Evolutionary conservation across 1,140 invertebrate species (phyloP).

Genomic region (Heliconius himera): DNA sequence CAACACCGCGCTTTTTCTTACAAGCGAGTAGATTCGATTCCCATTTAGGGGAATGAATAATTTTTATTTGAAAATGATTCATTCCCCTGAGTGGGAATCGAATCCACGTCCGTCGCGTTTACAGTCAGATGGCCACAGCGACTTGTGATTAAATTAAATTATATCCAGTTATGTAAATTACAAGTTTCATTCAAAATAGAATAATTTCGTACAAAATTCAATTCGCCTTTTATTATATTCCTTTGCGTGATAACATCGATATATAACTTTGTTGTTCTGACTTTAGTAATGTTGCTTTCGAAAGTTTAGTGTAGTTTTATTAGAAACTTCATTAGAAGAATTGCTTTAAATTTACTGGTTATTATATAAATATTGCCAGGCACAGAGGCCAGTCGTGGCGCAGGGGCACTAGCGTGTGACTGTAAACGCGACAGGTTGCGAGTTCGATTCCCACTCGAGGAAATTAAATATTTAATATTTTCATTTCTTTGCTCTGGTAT

Average conservation of each 20-base stretch:
- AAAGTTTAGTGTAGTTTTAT: slow-evolving; percentile 4
- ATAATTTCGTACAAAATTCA: not conserved
- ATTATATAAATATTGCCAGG: not conserved
- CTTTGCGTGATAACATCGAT: not conserved
- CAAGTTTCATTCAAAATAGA: not conserved
- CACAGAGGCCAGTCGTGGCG: too few species aligned
- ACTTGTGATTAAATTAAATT: not conserved
- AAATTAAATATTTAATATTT: too few species aligned
- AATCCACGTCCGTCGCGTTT: too few species aligned
- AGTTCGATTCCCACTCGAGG: too few species aligned
- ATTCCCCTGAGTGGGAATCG: not conserved
- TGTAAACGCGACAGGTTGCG: too few species aligned
- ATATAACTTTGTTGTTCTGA: not conserved
- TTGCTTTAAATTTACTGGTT: not conserved
- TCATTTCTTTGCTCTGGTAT: too few species aligned
- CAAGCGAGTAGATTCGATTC: too few species aligned
- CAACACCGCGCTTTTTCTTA: too few species aligned
- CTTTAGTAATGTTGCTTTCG: not conserved
- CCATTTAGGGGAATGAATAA: too few species aligned
- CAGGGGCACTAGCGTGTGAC: too few species aligned
- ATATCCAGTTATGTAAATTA: not conserved
- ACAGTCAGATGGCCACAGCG: not conserved
- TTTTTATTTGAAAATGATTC: not conserved
- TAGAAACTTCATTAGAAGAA: slow-evolving; percentile 1
- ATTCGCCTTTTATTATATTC: not conserved